These are phyloP conservation scores for Drosophila mauritiana DNA, from an alignment of 1,140 invertebrate genomes.

Conservation along the genomic window DNA sequence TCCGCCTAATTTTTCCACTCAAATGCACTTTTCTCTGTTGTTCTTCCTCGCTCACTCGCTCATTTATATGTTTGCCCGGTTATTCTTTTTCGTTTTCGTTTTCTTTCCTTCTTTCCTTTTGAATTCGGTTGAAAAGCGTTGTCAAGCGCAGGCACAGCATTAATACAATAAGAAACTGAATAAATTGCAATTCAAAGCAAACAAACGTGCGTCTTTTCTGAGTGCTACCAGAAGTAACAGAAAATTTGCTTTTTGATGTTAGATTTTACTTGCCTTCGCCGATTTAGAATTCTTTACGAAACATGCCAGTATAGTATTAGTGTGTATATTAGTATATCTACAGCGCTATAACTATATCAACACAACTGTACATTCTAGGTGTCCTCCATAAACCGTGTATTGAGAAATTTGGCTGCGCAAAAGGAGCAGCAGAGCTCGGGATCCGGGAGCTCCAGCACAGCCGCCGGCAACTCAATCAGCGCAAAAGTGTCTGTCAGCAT, in stretches of 20 bases:
- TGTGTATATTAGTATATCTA: too few species aligned
- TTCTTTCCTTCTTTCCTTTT: constrained; percentile 39
- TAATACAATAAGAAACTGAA: constrained; percentile 55
- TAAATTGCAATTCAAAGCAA: constrained; percentile 26
- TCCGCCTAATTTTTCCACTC: constrained; percentile 81
- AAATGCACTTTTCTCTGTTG: constrained; percentile 69
- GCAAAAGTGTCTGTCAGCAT: constrained; percentile 14
- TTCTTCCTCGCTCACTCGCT: constrained; percentile 45
- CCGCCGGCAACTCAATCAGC: constrained; percentile 15
- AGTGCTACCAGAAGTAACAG: background rate
- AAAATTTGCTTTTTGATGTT: background rate
- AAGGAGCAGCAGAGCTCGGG: constrained; percentile 89
- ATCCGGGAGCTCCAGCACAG: constrained; percentile 11
- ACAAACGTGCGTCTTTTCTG: background rate
- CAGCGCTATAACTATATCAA: background rate
- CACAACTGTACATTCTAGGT: constrained; percentile 87
- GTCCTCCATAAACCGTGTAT: constrained; percentile 99
- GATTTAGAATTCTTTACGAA: background rate
- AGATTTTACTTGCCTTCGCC: background rate
- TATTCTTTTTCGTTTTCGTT: constrained; percentile 53
- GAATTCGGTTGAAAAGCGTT: constrained; percentile 70
- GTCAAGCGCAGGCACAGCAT: constrained; percentile 62
- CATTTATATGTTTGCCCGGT: constrained; percentile 62
- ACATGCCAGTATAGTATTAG: too few species aligned
- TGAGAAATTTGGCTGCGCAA: constrained; percentile 96